These are phyloP conservation scores for Urocolius indicus DNA, from an alignment of 2,113 vertebrate genomes.

Conservation along the genomic window DNA sequence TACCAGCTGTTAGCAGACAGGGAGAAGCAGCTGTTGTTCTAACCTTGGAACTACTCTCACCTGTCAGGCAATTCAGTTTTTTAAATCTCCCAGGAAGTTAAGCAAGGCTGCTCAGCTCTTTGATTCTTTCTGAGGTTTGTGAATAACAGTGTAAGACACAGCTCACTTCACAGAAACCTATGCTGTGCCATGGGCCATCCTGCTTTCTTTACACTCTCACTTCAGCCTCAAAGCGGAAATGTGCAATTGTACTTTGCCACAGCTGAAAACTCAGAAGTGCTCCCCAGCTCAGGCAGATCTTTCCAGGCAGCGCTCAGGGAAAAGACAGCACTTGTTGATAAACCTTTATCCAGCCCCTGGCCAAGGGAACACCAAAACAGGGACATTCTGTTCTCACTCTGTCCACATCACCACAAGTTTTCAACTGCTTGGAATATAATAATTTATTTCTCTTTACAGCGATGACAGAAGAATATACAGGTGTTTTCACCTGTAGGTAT, in stretches of 20 bases:
- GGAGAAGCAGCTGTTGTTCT: neutral
- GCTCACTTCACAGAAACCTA: fast-evolving
- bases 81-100: neutral
- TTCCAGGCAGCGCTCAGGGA: neutral
- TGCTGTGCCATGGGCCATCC: neutral
- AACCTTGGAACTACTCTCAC: neutral
- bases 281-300: neutral
- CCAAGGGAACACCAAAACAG: neutral
- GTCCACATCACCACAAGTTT: constrained; percentile 30
- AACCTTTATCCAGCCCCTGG: neutral
- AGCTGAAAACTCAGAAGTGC: neutral
- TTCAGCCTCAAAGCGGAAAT: neutral
- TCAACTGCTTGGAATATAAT: constrained; percentile 81
- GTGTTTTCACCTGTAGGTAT: constrained; percentile 82
- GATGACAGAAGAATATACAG: constrained; percentile 84
- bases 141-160: neutral
- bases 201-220: neutral
- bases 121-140: neutral
- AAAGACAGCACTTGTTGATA: neutral
- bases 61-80: neutral
- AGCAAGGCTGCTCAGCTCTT: neutral
- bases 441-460: constrained; percentile 88
- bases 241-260: neutral
- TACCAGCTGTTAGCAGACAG: too few species aligned
- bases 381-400: neutral